A percentile compares a stretch with the other conserved stretches of the same genome.
phyloP scores from a whole-genome alignment of 1,140 invertebrate genomes.

The Antheraea mylitta region DNA sequence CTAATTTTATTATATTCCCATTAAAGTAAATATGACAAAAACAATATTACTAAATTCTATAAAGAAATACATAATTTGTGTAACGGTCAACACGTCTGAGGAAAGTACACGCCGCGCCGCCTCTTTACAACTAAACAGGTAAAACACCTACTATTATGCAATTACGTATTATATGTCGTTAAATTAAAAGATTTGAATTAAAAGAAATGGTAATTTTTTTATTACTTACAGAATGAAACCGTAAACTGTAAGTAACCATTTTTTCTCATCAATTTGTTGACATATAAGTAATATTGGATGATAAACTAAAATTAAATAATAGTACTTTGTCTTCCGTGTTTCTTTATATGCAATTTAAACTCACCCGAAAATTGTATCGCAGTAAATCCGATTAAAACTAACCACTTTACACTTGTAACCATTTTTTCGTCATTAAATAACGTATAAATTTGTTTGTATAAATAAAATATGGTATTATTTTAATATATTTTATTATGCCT shows the following conservation, averaged over 20 bases:
- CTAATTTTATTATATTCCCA: no score
- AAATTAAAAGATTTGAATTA: not conserved
- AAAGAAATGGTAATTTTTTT: not conserved
- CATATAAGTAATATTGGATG: no score
- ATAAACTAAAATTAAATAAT: no score
- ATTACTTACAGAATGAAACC: no score
- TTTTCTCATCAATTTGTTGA: no score
- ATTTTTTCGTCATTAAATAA: conserved; percentile 29
- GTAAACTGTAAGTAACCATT: no score
- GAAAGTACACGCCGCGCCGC: conserved; percentile 5
- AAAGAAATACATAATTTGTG: conserved; percentile 11
- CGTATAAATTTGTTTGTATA: not conserved
- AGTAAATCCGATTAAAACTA: conserved; percentile 76
- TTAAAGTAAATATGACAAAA: no score
- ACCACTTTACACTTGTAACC: conserved; percentile 67
- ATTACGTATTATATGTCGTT: conserved; percentile 11
- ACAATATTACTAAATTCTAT: not conserved
- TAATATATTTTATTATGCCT: not conserved
- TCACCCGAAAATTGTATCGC: conserved; percentile 60
- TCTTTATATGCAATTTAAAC: conserved; percentile 17
- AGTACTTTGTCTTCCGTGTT: no score
- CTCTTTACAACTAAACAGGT: not conserved
- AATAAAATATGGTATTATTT: not conserved
- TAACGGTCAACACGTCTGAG: conserved; percentile 11
- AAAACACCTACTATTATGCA: conserved; percentile 22